Percentiles rank a stretch among this genome's conserved stretches.
Conservation (phyloP, 2,888 invertebrate genomes). For the Idaea straminata region DNA sequence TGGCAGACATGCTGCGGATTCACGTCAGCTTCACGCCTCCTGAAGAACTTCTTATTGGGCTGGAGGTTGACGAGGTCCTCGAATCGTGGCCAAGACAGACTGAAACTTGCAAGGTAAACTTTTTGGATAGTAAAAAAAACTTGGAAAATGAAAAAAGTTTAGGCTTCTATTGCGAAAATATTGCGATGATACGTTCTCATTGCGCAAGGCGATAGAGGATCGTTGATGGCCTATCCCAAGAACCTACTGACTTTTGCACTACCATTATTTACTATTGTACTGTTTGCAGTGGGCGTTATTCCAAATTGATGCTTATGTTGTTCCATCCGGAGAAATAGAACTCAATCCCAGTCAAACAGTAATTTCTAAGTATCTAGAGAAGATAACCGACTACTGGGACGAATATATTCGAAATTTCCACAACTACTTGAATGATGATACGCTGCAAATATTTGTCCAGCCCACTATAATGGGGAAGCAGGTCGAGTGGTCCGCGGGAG, state of each 20-base stretch:
- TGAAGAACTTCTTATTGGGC: conserved; percentile 54
- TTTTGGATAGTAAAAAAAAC: neutral
- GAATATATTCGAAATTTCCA: conserved; percentile 84
- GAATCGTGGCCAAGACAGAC: conserved; percentile 66
- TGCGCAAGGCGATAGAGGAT: no score
- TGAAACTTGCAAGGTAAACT: conserved; percentile 68
- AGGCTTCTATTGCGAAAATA: neutral
- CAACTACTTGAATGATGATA: conserved; percentile 85
- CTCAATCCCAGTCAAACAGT: conserved; percentile 83
- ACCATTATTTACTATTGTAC: conserved; percentile 20
- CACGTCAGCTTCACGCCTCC: conserved; percentile 79
- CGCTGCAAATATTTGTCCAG: conserved; percentile 87
- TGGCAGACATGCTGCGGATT: conserved; percentile 75
- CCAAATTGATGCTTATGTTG: conserved; percentile 78
- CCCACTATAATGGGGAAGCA: conserved; percentile 91
- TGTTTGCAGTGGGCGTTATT: conserved; percentile 82
- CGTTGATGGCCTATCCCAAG: no score
- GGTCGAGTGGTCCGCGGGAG: conserved; percentile 87
- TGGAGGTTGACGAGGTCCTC: conserved; percentile 69
- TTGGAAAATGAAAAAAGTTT: no score
- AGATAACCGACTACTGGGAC: conserved; percentile 83
- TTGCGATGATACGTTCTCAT: no score
- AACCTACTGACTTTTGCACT: neutral
- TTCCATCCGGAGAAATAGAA: conserved; percentile 56
- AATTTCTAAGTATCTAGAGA: conserved; percentile 79